Percentiles rank a stretch among this genome's conserved stretches.
Evolutionary conservation across 2,797 vertebrate species (phyloP).

Genomic region (Scarus forsteni): DNA sequence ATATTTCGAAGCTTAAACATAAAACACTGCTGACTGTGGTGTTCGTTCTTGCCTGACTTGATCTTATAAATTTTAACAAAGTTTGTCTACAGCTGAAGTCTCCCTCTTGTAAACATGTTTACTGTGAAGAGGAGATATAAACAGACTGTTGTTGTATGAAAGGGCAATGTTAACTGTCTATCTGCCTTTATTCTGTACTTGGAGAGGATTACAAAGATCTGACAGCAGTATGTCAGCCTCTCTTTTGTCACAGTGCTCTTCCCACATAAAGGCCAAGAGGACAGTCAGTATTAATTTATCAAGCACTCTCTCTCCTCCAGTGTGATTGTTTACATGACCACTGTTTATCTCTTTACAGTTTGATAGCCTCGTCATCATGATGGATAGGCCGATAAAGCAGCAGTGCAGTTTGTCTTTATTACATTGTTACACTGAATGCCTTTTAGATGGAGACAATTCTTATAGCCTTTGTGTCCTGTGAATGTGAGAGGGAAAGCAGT

Average conservation of each 20-base stretch:
- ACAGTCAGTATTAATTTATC: conserved; percentile 37
- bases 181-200: conserved; percentile 12
- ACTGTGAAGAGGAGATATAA: neutral
- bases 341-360: conserved; percentile 21
- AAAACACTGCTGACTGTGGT: neutral
- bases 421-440: conserved; percentile 11
- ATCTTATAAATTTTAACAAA: no score
- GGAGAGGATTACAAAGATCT: neutral
- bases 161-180: neutral
- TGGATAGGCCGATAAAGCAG: conserved; percentile 1
- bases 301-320: conserved; percentile 1
- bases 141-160: neutral
- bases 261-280: conserved; percentile 24
- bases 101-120: neutral
- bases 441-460: conserved; percentile 20
- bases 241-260: conserved; percentile 15
- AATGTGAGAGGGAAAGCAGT: neutral
- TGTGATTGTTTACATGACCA: conserved; percentile 10
- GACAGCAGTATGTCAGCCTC: conserved; percentile 2
- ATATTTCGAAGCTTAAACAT: neutral
- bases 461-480: neutral
- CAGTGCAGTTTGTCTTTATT: conserved; percentile 13
- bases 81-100: no score
- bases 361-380: conserved; percentile 14
- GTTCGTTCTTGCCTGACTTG: no score